Evolutionary conservation across 2,797 vertebrate species (phyloP), one percentile per base, ranked within the genome.

Genomic region (Strix occidentalis): DNA sequence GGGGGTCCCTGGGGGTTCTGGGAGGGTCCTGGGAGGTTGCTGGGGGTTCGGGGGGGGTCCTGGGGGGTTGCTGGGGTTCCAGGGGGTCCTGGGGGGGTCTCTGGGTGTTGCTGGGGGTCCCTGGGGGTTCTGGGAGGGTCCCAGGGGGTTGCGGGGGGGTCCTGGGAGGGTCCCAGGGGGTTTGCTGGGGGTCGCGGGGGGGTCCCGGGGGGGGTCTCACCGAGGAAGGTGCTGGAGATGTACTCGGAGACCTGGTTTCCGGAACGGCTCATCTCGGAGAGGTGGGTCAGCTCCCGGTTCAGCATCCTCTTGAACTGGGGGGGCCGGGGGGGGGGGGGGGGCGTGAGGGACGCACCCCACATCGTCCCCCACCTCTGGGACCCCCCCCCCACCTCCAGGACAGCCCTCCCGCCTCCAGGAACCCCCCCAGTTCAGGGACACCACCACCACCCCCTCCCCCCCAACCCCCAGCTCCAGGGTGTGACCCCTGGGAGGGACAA

Each of bases 161-260:
- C 13, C 39, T 41, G 39, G 53, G 16, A 16, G 35, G 35, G 10
- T 50, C 61, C 41, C 26, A 17, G 61, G 39, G 39, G 39, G 39
- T 41, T 41, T n/a, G 39, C 39, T 41, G 39, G 39, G 39, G 39
- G 39, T 41, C 39, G 11, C 13, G 39, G 39, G 39, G 39, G 39
- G 39, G 39, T 41, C 39, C 39, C 39, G 39, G 39, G 39, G 58
- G 60, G 53, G 53, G 53, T 61, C 98, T 99, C 98, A 99, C 99
- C 99, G 92, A 99, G 98, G 98, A 99, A 99, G 61, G 99, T 99
- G 98, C 98, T 99, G 97, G 99, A 99, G 98, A 99, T 99, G 98
- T 99, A 99, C 97, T 99, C 99, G 60, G 99, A 99, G 98, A 99
- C 99, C 97, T 99, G 99, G 98, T 99, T 99, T 90, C 99, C 99